Evolutionary conservation across 2,888 invertebrate species (phyloP).

Genomic region (Lymantria dispar): DNA sequence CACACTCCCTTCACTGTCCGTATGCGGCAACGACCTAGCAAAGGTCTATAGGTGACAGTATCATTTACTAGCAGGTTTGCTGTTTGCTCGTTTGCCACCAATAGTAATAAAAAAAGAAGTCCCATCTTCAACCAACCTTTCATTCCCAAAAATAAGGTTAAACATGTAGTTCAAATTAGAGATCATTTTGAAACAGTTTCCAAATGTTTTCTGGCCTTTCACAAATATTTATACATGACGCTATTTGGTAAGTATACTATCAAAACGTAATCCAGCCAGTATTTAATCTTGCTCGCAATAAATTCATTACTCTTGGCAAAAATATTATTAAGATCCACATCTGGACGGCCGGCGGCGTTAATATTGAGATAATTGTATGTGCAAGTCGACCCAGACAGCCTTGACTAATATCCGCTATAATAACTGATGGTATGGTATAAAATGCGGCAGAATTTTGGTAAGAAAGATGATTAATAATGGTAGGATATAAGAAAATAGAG

Average conservation of each 20-base stretch:
- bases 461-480: neutral
- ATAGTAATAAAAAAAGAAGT: no score
- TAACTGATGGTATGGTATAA: slow-evolving; percentile 16
- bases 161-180: no score
- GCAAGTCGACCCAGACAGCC: slow-evolving; percentile 9
- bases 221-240: neutral
- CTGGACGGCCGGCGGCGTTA: slow-evolving; percentile 35
- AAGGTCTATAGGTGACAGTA: no score
- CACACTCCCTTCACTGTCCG: no score
- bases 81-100: no score
- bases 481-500: neutral
- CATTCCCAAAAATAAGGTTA: no score
- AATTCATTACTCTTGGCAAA: slow-evolving; percentile 58
- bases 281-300: slow-evolving; percentile 34
- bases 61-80: no score
- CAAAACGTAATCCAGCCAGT: neutral
- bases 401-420: slow-evolving; percentile 22
- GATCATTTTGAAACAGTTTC: no score
- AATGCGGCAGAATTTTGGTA: slow-evolving; percentile 17
- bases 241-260: neutral
- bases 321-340: slow-evolving; percentile 51
- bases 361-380: slow-evolving; percentile 32
- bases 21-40: no score
- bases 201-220: no score
- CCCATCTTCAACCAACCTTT: no score